Evolutionary conservation across 2,113 vertebrate genomes (phyloP).

Genomic region (Hippocampus abdominalis): DNA sequence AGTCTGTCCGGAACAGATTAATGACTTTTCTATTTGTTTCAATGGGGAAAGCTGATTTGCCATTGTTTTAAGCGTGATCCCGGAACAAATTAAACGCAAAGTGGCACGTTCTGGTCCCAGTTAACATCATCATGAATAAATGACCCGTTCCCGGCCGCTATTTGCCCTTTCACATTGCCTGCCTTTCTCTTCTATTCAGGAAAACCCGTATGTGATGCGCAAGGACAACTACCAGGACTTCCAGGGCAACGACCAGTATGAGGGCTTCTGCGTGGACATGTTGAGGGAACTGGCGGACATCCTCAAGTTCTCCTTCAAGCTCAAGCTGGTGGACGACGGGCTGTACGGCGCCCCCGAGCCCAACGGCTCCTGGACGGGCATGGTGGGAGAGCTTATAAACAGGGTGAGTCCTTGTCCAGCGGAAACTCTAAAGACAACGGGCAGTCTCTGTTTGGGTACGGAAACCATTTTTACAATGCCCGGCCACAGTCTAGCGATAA

Average conservation of each 20-base stretch:
- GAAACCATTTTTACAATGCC: neutral
- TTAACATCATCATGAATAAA: no score
- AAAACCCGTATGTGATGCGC: slow-evolving; percentile 93
- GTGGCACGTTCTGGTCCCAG: no score
- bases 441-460: neutral
- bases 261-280: slow-evolving; percentile 96
- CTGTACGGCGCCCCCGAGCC: slow-evolving; percentile 88
- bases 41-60: no score
- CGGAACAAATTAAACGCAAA: no score
- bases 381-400: slow-evolving; percentile 96
- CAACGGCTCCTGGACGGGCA: slow-evolving; percentile 94
- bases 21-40: no score
- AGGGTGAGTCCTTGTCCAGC: slow-evolving; percentile 70
- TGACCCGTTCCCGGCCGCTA: neutral
- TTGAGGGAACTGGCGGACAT: slow-evolving; percentile 85
- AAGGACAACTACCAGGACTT: slow-evolving; percentile 83
- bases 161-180: slow-evolving; percentile 8
- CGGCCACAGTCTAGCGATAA: neutral
- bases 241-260: slow-evolving; percentile 84
- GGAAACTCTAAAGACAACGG: neutral
- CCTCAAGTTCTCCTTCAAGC: slow-evolving; percentile 88
- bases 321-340: slow-evolving; percentile 90
- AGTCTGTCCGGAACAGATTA: no score
- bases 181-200: slow-evolving; percentile 60
- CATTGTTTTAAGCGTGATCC: no score